A percentile compares a stretch with the other conserved stretches of the same genome.
Evolutionary conservation across 2,888 invertebrate genomes (phyloP).

Genomic region (Odontothrips loti): DNA sequence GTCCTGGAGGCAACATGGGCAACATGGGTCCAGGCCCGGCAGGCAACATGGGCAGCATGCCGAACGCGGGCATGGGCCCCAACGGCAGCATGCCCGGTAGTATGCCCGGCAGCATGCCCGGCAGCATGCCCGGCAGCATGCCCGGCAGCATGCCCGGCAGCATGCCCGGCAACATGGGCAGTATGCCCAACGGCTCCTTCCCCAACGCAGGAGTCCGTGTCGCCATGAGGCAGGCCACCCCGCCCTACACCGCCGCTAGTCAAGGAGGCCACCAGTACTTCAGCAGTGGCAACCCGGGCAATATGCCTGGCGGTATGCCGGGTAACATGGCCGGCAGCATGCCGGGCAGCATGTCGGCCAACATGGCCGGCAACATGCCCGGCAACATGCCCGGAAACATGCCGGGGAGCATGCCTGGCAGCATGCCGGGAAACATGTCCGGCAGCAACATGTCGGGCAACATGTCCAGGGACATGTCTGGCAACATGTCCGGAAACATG

Average conservation of each 20-base stretch:
- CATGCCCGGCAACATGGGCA: neutral
- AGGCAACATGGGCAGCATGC: slow-evolving; percentile 27
- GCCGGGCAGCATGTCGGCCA: too few relatives aligned
- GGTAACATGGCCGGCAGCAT: too few relatives aligned
- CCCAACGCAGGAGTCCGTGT: slow-evolving; percentile 35
- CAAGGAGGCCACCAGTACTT: slow-evolving; percentile 30
- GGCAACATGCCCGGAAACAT: too few relatives aligned
- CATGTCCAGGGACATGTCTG: neutral
- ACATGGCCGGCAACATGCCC: too few relatives aligned
- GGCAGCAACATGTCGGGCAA: neutral
- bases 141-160: slow-evolving; percentile 27
- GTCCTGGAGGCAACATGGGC: slow-evolving; percentile 43
- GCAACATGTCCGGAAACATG: neutral
- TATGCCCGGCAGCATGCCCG: slow-evolving; percentile 27
- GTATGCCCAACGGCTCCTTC: neutral
- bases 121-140: neutral
- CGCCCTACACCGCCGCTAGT: slow-evolving; percentile 45
- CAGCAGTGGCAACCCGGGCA: slow-evolving; percentile 28
- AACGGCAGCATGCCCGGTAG: slow-evolving; percentile 28
- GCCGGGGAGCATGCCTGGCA: too few relatives aligned
- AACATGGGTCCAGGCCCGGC: neutral
- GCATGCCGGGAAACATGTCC: too few relatives aligned
- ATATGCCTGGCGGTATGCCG: too few relatives aligned
- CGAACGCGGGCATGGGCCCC: slow-evolving; percentile 27
- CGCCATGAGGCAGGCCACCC: slow-evolving; percentile 63